phyloP scores from a whole-genome alignment of 2,797 vertebrate species.

The Sternarchorhynchus goeldii region DNA sequence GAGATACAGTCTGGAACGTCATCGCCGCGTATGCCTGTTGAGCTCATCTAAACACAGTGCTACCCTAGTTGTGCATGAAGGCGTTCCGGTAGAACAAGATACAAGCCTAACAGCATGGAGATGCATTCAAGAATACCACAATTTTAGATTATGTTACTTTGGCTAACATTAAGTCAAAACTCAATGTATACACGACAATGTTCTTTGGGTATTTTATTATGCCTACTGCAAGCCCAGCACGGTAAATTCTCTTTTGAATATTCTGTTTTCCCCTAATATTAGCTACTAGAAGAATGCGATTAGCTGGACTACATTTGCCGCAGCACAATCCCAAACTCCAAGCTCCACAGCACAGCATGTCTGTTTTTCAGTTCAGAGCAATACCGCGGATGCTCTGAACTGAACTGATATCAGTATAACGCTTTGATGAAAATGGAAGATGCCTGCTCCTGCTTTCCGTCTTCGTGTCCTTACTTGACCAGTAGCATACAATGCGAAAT shows the following conservation, averaged over 20 bases:
- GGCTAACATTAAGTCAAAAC: too few relatives aligned
- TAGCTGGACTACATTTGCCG: not conserved
- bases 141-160: not conserved
- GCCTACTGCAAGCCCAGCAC: too few relatives aligned
- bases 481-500: not conserved
- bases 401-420: not conserved
- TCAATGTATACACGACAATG: too few relatives aligned
- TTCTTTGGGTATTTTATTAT: too few relatives aligned
- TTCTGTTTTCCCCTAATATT: not conserved
- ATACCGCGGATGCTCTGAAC: too few relatives aligned
- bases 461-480: not conserved
- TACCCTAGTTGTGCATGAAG: not conserved
- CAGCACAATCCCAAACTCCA: not conserved
- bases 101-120: not conserved
- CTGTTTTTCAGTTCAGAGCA: not conserved
- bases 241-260: not conserved
- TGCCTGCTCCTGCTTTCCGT: not conserved
- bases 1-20: not conserved
- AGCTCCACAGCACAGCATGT: not conserved
- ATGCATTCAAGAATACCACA: not conserved
- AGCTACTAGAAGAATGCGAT: not conserved
- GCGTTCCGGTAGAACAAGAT: conserved; percentile 1
- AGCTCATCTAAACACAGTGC: conserved; percentile 8
- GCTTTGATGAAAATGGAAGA: not conserved
- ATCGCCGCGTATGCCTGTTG: not conserved